Evolutionary conservation across 30 jellyfish, hydroid and myxozoan genomes (phyloP).

Genomic region (Sanderia malayensis): DNA sequence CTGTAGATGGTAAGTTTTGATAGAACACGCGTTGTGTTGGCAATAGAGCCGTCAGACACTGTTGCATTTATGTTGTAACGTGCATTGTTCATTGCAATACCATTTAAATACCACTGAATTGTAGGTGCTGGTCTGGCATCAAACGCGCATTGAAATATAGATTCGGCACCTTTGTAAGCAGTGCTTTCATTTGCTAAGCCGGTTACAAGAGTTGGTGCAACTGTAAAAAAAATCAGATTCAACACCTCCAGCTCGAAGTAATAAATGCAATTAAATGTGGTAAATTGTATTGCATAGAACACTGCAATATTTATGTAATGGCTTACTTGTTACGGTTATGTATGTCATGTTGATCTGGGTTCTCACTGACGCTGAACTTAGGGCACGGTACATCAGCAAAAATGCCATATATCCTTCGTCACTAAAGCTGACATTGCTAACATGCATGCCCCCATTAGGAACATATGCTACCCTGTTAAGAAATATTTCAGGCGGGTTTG

Average conservation of each 20-base stretch:
- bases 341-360: not conserved
- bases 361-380: slow-evolving; percentile 1
- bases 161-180: slow-evolving; percentile 10
- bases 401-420: slow-evolving; percentile 41
- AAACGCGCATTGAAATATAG: slow-evolving; percentile 42
- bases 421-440: slow-evolving; percentile 17
- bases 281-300: not conserved
- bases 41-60: slow-evolving; percentile 11
- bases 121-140: slow-evolving; percentile 56
- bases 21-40: slow-evolving; percentile 8
- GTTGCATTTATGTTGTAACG: slow-evolving; percentile 48
- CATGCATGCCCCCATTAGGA: slow-evolving; percentile 42
- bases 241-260: no score
- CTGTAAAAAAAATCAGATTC: slow-evolving; percentile 14
- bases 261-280: not conserved
- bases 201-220: slow-evolving; percentile 46
- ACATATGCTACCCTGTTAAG: slow-evolving; percentile 13
- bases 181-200: slow-evolving; percentile 10
- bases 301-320: not conserved
- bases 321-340: slow-evolving; percentile 41
- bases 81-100: slow-evolving; percentile 15
- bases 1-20: slow-evolving; percentile 22
- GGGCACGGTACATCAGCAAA: not conserved
- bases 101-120: slow-evolving; percentile 48
- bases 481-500: not conserved